Percentiles rank a stretch among this genome's conserved stretches.
Evolutionary conservation across 2,888 invertebrate species (phyloP).

Genomic region (Brachyopa scutellaris): DNA sequence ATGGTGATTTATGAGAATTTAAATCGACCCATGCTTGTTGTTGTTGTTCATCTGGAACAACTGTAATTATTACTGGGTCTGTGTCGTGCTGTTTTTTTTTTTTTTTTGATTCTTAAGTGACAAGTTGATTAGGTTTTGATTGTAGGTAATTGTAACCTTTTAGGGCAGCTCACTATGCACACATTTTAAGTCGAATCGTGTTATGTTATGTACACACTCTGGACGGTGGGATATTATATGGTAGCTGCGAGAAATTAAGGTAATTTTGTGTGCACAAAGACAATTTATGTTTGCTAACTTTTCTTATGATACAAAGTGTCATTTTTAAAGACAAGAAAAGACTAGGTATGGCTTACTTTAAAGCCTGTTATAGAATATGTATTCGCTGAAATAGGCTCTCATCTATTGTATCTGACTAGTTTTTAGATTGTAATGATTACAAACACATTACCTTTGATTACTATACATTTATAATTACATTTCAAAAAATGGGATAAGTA

Average conservation of each 20-base stretch:
- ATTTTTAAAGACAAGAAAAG: too few species aligned
- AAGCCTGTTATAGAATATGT: too few species aligned
- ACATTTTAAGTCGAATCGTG: conserved; percentile 27
- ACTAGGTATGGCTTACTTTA: too few species aligned
- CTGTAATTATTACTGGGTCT: conserved; percentile 55
- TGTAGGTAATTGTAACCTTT: conserved; percentile 64
- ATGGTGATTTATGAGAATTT: conserved; percentile 69
- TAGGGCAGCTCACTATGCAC: conserved; percentile 25
- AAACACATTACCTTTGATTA: not conserved
- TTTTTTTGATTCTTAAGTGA: conserved; percentile 48
- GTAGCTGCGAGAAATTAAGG: too few species aligned
- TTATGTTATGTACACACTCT: not conserved
- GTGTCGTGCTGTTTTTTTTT: conserved; percentile 20
- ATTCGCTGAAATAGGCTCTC: too few species aligned
- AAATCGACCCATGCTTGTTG: conserved; percentile 47
- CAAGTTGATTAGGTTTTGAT: conserved; percentile 68
- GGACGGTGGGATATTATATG: not conserved
- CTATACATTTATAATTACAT: too few species aligned
- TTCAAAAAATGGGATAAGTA: too few species aligned
- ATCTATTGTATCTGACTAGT: too few species aligned
- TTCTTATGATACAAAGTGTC: too few species aligned
- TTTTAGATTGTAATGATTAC: too few species aligned
- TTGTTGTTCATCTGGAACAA: conserved; percentile 24
- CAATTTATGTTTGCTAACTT: too few species aligned
- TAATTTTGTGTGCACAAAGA: too few species aligned